phyloP scores from a whole-genome alignment of 2,797 vertebrate species.

The Melanotaenia pygmaea region DNA sequence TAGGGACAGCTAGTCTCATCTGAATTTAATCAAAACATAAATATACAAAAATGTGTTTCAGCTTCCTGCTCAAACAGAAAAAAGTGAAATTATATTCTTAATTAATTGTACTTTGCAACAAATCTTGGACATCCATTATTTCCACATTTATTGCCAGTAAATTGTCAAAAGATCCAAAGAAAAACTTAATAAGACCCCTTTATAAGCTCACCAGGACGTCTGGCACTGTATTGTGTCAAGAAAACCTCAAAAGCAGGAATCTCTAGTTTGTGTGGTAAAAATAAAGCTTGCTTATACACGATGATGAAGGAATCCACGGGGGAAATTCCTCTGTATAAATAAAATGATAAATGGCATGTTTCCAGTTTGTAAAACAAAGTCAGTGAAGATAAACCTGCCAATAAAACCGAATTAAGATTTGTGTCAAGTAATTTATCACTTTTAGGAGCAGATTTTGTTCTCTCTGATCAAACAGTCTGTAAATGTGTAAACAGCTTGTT shows the following conservation, averaged over 20 bases:
- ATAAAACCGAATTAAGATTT: not conserved
- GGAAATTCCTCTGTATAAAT: not conserved
- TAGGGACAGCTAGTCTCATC: not conserved
- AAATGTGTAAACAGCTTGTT: slow-evolving; percentile 30
- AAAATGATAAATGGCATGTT: not conserved
- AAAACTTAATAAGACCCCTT: not conserved
- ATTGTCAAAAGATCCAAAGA: not conserved
- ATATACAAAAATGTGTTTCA: too few species aligned
- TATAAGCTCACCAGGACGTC: not conserved
- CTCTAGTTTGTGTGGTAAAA: not conserved
- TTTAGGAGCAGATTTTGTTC: not conserved
- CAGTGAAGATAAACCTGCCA: not conserved
- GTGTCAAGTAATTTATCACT: not conserved
- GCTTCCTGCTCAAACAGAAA: not conserved
- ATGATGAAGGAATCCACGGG: not conserved
- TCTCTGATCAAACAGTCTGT: slow-evolving; percentile 3
- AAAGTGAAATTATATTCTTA: not conserved
- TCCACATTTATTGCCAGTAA: not conserved
- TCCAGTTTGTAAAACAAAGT: not conserved
- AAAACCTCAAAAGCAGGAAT: not conserved
- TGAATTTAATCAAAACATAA: not conserved
- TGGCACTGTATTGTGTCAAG: slow-evolving; percentile 3
- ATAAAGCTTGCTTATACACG: not conserved
- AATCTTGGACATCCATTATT: not conserved
- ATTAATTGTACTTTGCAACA: not conserved